Evolutionary conservation across 2,888 invertebrate genomes (phyloP), one percentile per base, ranked within the genome.

Genomic region (Mimachlamys varia): DNA sequence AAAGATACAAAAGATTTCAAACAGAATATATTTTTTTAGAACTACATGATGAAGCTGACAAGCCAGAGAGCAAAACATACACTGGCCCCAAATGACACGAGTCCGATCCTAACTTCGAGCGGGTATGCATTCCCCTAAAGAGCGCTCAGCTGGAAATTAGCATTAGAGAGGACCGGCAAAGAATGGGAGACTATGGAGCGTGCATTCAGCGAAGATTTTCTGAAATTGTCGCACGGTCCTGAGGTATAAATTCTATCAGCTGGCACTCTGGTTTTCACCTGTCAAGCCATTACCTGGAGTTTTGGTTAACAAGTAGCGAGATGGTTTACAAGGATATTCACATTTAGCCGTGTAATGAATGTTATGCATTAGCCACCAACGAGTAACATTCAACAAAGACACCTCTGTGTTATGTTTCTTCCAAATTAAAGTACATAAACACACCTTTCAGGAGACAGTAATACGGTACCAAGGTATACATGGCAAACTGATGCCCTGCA

Each of bases 251-350:
- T 76, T 27, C n/a, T 76, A 33, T 76, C 76, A 76, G 76, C 76
- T 76, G 76, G 76, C 33, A 76, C 76, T 76, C 76, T 33, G 76
- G 33, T 76, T 76, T 76, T 76, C 76, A 76, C 76, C 76, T 76
- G 76, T 76, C 76, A 76, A 33, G 33, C 33, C 76, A 76, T 76
- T 76, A 76, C 33, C 27, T 76, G 27, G 76, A n/a, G 58, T 58
- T 58, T 58, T 22, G 10, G 76, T 76, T 76, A 27, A 76, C 76
- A 76, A 33, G 13, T 0, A 27, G 27, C 17, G 13, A 76, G 76
- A 76, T 33, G 33, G 76, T 76, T 33, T 76, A 76, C 76, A 76
- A 22, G 58, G 58, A 58, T 58, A 58, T 58, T 58, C 58, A 58
- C 76, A 33, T 76, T 27, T 76, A 76, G 76, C 27, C 13, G 27